phyloP scores from a whole-genome alignment of 1,140 invertebrate species.

The Scaptodrosophila lebanonensis region DNA sequence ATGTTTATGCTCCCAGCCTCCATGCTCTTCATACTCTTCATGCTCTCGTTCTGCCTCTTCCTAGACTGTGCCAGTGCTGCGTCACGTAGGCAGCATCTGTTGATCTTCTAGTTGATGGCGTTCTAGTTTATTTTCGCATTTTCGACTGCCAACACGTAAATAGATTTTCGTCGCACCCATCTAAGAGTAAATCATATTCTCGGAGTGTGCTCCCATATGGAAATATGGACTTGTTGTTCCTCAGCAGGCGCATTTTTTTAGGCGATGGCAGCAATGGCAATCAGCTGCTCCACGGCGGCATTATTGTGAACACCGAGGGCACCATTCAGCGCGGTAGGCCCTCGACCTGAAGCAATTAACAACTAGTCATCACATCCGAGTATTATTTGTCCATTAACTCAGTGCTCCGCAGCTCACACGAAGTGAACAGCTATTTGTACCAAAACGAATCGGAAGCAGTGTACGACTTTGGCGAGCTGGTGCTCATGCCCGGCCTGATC shows the following conservation, averaged over 20 bases:
- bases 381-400: background rate
- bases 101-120: too few species aligned
- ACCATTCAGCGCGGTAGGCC: conserved; percentile 52
- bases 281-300: conserved; percentile 58
- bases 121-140: too few species aligned
- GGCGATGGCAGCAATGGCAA: conserved; percentile 43
- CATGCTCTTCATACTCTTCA: too few species aligned
- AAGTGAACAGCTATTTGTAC: conserved; percentile 71
- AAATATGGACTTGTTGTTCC: conserved; percentile 74
- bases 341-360: background rate
- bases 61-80: too few species aligned
- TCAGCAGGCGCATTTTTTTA: conserved; percentile 69
- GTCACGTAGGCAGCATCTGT: too few species aligned
- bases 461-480: conserved; percentile 80
- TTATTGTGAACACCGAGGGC: conserved; percentile 68
- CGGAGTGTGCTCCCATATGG: too few species aligned
- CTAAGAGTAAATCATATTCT: conserved; percentile 5
- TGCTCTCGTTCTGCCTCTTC: too few species aligned
- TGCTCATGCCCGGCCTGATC: conserved; percentile 88
- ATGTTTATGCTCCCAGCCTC: too few species aligned
- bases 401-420: conserved; percentile 55
- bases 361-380: background rate
- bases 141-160: too few species aligned
- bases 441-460: conserved; percentile 75
- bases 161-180: too few species aligned